A percentile compares a stretch with the other conserved stretches of the same genome.
phyloP scores from a whole-genome alignment of 2,113 vertebrate species.

The Phoenicopterus ruber region DNA sequence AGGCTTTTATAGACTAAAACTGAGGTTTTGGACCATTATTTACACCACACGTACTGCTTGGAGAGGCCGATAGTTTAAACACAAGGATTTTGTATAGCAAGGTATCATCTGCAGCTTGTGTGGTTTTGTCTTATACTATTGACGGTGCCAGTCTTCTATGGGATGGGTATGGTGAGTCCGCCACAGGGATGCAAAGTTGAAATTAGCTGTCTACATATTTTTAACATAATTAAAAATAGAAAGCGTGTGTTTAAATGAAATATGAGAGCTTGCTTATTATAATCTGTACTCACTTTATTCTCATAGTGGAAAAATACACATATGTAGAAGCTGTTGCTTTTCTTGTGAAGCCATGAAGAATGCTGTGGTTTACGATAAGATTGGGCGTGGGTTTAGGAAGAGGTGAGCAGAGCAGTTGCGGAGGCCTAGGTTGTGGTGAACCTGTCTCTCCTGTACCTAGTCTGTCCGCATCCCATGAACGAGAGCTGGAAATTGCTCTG shows the following conservation, averaged over 20 bases:
- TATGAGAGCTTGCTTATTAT: not conserved
- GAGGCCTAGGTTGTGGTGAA: not conserved
- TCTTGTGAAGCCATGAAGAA: not conserved
- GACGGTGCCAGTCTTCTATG: not conserved
- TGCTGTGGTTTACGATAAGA: not conserved
- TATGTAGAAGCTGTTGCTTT: not conserved
- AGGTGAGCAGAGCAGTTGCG: not conserved
- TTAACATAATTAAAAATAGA: not conserved
- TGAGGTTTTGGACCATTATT: not conserved
- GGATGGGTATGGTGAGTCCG: not conserved
- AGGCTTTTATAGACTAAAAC: not conserved
- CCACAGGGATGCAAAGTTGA: not conserved
- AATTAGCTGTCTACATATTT: not conserved
- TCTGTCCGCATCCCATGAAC: not conserved
- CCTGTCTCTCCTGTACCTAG: fast-evolving
- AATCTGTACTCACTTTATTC: not conserved
- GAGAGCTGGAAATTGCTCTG: not conserved
- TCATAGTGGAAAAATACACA: not conserved
- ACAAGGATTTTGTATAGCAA: not conserved
- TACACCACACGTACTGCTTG: not conserved
- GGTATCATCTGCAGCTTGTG: not conserved
- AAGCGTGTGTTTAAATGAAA: not conserved
- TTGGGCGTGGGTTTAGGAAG: not conserved
- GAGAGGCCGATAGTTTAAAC: not conserved
- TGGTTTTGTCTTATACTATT: not conserved